Percentiles rank a stretch among this genome's conserved stretches.
These are phyloP conservation scores for Oppia nitens DNA, from an alignment of 1,140 invertebrate genomes.

Conservation along the genomic window DNA sequence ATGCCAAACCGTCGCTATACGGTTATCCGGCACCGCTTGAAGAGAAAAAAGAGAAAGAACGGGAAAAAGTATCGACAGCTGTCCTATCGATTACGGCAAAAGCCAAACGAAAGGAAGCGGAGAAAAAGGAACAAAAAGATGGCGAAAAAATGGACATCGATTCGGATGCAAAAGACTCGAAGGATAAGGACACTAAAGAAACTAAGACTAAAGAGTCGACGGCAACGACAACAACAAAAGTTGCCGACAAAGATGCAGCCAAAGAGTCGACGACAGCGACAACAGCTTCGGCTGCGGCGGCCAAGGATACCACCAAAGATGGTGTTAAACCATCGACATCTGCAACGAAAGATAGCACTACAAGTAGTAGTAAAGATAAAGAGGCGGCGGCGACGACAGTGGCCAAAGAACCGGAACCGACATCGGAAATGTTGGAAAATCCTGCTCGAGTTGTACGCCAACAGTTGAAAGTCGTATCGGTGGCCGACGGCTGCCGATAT, in stretches of 20 bases:
- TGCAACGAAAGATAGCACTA: background rate
- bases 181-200: slow-evolving; percentile 33
- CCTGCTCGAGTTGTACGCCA: slow-evolving; percentile 83
- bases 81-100: slow-evolving; percentile 90
- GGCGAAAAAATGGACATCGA: slow-evolving; percentile 31
- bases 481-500: slow-evolving; percentile 63
- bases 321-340: slow-evolving; percentile 1
- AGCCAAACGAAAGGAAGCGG: slow-evolving; percentile 47
- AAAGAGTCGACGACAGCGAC: slow-evolving; percentile 12
- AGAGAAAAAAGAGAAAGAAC: slow-evolving; percentile 93
- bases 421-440: slow-evolving; percentile 80
- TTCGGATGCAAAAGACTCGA: slow-evolving; percentile 7
- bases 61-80: slow-evolving; percentile 75
- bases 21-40: slow-evolving; percentile 92
- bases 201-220: background rate
- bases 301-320: background rate
- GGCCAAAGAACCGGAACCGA: slow-evolving; percentile 54
- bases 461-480: slow-evolving; percentile 64
- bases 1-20: slow-evolving; percentile 81
- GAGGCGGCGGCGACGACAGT: slow-evolving; percentile 35
- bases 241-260: background rate
- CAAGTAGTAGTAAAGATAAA: slow-evolving; percentile 4
- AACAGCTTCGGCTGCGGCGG: slow-evolving; percentile 9
- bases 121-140: slow-evolving; percentile 34
- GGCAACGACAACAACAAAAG: background rate